phyloP scores from a whole-genome alignment of 1,140 invertebrate species.

The Hydropsyche tenuis region DNA sequence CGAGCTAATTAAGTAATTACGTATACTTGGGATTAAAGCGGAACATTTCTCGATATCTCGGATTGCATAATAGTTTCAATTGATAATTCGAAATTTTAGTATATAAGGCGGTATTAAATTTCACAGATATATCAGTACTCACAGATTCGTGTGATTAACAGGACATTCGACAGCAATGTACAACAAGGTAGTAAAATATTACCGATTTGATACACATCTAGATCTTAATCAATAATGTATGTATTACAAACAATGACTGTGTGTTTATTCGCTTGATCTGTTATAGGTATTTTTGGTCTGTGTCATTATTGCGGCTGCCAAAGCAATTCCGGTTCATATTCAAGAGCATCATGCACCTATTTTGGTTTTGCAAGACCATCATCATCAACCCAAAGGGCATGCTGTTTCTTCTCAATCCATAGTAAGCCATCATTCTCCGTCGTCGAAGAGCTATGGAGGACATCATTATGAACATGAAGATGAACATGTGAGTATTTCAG shows the following conservation, averaged over 20 bases:
- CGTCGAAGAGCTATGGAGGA: not conserved
- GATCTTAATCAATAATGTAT: not conserved
- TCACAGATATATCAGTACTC: not conserved
- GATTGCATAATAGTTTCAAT: not conserved
- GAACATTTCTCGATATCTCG: not conserved
- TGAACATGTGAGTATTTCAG: not conserved
- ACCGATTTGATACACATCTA: too few species aligned
- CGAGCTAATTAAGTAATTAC: not conserved
- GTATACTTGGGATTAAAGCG: not conserved
- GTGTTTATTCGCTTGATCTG: not conserved
- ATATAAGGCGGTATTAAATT: not conserved
- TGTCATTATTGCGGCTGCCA: not conserved
- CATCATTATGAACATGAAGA: slow-evolving; percentile 15
- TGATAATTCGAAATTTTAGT: not conserved
- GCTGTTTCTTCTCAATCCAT: slow-evolving; percentile 26
- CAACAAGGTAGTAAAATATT: not conserved
- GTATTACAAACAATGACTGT: not conserved
- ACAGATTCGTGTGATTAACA: not conserved
- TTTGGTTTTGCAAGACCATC: not conserved
- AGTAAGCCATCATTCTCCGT: slow-evolving; percentile 14
- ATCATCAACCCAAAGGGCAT: slow-evolving; percentile 35
- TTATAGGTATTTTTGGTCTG: slow-evolving; percentile 1
- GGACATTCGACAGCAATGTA: slow-evolving; percentile 1
- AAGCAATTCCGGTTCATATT: slow-evolving; percentile 2
- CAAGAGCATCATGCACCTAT: not conserved